Base-by-base conservation (phyloP, 2,113 vertebrate species). In the Grus americana region DNA sequence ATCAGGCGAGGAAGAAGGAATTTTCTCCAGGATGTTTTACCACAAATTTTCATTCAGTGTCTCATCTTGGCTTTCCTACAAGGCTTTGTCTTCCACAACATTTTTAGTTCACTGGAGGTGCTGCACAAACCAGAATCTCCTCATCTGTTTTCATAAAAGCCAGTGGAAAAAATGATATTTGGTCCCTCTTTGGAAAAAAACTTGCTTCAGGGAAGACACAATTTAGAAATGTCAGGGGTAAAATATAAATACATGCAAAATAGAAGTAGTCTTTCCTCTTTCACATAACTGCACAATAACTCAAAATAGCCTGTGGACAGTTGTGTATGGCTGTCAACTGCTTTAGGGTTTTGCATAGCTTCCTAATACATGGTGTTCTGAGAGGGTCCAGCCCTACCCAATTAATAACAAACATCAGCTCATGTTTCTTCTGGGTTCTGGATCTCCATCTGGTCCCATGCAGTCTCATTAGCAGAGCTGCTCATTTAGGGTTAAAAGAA, bases 241-340 rank as follows among this genome's bases (percentile, higher is more conserved):
- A 88, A 88, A 74, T 91, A 87, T 76, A 82, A 95, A 91, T 92
- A 90, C 50, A 78, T 89, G 81, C 54, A 49, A 92, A 97, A 26
- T 95, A 70, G 78, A 92, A 87, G 95, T 91, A 79, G 54, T 78
- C 55, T 94, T 90, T 93, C 49, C 57, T 84, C 78, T 95, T 88
- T 95, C 90, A 47, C 75, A 15, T 62, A 95, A 82, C 70, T 85
- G 52, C 52, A n/a, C 68, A 81, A 72, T 54, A 87, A 62, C 86
- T 93, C 38, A 66, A 92, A 97, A 93, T 93, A 92, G 49, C 57
- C 20, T 47, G 10, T 23, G n/a, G 32, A 34, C 8, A 42, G 50
- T 70, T 89, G n/a, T 84, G 44, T 38, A 10, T 61, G 70, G 59
- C 80, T 84, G 17, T 76, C 5, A 6, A 52, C 57, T 62, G 72